Evolutionary conservation across 2,888 invertebrate species (phyloP), one percentile per base, ranked within the genome.

Genomic region (Heteropelma amictum): DNA sequence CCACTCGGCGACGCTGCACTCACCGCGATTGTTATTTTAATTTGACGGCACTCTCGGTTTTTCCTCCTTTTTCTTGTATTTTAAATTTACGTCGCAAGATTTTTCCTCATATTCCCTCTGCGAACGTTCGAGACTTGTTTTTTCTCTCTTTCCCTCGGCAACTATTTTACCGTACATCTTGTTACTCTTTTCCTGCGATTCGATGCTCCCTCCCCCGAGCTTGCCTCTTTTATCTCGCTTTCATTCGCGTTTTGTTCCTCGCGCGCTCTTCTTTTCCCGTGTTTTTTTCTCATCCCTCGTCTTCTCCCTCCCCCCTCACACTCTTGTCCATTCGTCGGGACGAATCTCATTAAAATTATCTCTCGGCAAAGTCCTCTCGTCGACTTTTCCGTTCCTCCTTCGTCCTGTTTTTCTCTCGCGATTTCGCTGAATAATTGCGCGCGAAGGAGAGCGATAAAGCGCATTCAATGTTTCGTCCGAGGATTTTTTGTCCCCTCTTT

Each of bases 291-390:
- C 38, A 19, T 23, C 28, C 45, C 19, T 19, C 38, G 28, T 33
- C 26, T 14, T 30, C 33, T 47, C 56, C 17, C 35, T 28, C 33
- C 19, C 42, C 49, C 35, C 19, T 60, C 53, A 47, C 61, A n/a
- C n/a, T 33, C 60, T 67, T 53, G 56, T 65, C 69, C 56, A 53
- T 56, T 33, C 23, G 53, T 60, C 58, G 73, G n/a, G 63, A 23
- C 77, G 65, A 82, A 85, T 84, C 86, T 85, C 84, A 86, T 87
- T 87, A 86, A 85, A 86, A 84, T 85, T 82, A 86, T 84, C 83
- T 84, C 64, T 60, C 70, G 72, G 64, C 74, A 76, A 80, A 75
- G 73, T 69, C 75, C 70, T 71, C 77, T 74, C 56, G 61, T 76
- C 65, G 73, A 64, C 72, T 72, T 78, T 78, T 56, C 33, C 19